phyloP scores from a whole-genome alignment of 2,113 vertebrate species.

The Cavia aperea region DNA sequence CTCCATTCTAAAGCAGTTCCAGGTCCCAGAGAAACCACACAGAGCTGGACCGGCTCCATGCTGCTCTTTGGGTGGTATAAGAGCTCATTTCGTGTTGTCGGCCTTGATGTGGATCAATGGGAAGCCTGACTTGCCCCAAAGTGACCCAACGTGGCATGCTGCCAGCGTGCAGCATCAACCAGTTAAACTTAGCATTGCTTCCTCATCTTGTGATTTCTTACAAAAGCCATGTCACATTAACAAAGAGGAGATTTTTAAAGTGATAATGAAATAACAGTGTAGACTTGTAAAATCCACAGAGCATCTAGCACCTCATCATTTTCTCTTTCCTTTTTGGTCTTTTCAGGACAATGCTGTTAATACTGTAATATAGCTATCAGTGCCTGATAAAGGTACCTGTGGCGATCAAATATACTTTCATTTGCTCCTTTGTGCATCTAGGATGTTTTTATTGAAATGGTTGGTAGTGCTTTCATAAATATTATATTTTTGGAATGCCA shows the following conservation, averaged over 20 bases:
- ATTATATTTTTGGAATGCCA: conserved; percentile 16
- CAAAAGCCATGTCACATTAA: neutral
- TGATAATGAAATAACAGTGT: neutral
- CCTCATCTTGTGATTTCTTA: neutral
- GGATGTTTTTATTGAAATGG: conserved; percentile 3
- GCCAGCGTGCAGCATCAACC: neutral
- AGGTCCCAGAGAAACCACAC: neutral
- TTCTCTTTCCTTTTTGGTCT: neutral
- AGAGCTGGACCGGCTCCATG: neutral
- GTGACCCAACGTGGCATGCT: neutral
- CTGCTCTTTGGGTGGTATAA: neutral
- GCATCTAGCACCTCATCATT: neutral
- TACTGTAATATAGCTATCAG: neutral
- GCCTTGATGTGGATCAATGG: neutral
- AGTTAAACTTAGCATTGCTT: neutral
- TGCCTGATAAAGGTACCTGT: neutral
- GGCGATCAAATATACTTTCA: neutral
- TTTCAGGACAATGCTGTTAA: neutral
- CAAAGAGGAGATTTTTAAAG: neutral
- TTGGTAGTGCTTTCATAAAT: neutral
- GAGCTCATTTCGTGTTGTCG: neutral
- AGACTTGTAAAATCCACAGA: neutral
- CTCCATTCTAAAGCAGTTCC: neutral
- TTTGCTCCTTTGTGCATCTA: neutral
- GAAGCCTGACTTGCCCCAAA: neutral